phyloP scores from a whole-genome alignment of 2,113 vertebrate species.

The Phyllopteryx taeniolatus region DNA sequence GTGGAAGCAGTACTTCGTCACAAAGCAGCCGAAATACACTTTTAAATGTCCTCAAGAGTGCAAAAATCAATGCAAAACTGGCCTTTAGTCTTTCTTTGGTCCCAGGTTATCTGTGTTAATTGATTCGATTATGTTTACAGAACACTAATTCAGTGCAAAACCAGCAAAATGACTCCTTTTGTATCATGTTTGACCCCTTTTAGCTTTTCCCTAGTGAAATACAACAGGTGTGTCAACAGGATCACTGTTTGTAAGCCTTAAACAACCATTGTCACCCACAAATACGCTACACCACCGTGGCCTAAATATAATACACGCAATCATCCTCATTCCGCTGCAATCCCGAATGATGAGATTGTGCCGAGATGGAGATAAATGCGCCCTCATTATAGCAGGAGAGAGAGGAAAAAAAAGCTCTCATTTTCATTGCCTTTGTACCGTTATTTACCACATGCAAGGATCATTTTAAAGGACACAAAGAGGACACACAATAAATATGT shows the following conservation, averaged over 20 bases:
- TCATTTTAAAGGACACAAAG: slow-evolving; percentile 27
- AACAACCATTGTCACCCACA: slow-evolving; percentile 17
- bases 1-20: background rate
- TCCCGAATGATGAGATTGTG: slow-evolving; percentile 63
- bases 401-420: slow-evolving; percentile 24
- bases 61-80: slow-evolving; percentile 13
- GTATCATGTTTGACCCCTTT: slow-evolving; percentile 17
- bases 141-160: slow-evolving; percentile 22
- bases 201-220: slow-evolving; percentile 16
- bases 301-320: slow-evolving; percentile 30
- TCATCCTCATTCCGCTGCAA: slow-evolving; percentile 43
- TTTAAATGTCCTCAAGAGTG: background rate
- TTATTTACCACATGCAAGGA: slow-evolving; percentile 37
- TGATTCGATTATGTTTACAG: slow-evolving; percentile 26
- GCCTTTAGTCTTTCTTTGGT: slow-evolving; percentile 20
- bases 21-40: background rate
- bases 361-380: slow-evolving; percentile 71
- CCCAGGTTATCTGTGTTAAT: slow-evolving; percentile 22
- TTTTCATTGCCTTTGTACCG: slow-evolving; percentile 23
- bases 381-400: slow-evolving; percentile 65
- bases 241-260: slow-evolving; percentile 6
- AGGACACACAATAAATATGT: slow-evolving; percentile 47
- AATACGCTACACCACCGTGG: slow-evolving; percentile 18
- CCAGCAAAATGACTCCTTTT: slow-evolving; percentile 19
- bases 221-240: slow-evolving; percentile 46